Base-by-base conservation (phyloP, 2,797 vertebrate genomes). In the Scolopax rusticola region DNA sequence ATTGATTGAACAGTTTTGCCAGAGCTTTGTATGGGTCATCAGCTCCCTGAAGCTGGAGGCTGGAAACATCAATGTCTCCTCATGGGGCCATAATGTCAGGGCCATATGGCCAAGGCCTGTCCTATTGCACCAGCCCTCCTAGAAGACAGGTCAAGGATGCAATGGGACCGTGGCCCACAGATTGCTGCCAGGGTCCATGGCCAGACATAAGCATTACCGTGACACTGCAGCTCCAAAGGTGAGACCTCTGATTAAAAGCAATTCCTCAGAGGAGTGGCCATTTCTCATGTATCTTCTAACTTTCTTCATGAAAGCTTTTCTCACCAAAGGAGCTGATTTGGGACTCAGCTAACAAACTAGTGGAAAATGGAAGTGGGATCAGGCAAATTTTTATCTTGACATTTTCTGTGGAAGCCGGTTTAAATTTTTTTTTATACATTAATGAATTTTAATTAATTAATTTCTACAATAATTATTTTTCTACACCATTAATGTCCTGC, bases 11-110 rank as follows among this genome's bases (percentile, higher is more conserved):
- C 3, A 30, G 24, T 76, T 73, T n/a, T 4, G 30, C 23, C 19
- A 71, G 23, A 18, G 9, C 8, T 74, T 15, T 68, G 17, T 4
- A 38, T 8, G 14, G 15, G 8, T 20, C 45, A 64, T 19, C 0
- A 11, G 1, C 18, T 43, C 8, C 17, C 28, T 27, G 9, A 4
- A 5, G 3, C 20, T 57, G 38, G n/a, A 77, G 8, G 10, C 17
- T 4, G 7, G 48, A 54, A 69, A 15, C 14, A 63, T 6, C 1
- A 2, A 8, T 10, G n/a, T 3, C 5, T n/a, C 9, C 11, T 1
- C 6, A 3, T 3, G 2, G 14, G 6, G 3, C 8, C 47, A 25
- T 4, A 51, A 43, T 21, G 41, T 14, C 16, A 24, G 16, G 5
- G 4, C 5, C 11, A 2, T 7, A 15, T 30, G 36, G 24, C 7